Evolutionary conservation across 2,888 invertebrate species (phyloP).

Genomic region (Spilosoma lubricipeda): DNA sequence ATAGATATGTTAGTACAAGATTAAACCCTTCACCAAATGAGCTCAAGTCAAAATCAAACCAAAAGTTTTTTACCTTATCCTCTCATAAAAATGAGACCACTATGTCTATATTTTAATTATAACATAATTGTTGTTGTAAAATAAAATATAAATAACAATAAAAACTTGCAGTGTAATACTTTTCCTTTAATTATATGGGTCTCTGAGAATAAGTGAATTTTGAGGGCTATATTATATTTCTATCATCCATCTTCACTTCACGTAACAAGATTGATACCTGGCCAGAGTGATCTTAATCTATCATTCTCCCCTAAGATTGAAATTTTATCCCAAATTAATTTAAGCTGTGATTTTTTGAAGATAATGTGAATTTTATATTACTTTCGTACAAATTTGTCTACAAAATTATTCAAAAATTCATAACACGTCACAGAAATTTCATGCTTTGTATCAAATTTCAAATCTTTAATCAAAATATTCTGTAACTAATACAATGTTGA

Average conservation of each 20-base stretch:
- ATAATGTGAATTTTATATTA: slow-evolving; percentile 8
- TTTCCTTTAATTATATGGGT: not conserved
- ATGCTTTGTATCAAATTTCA: not conserved
- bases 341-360: slow-evolving; percentile 6
- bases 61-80: not conserved
- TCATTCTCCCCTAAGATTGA: not conserved
- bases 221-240: slow-evolving; percentile 1
- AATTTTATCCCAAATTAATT: slow-evolving; percentile 12
- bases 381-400: not conserved
- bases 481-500: not conserved
- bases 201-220: slow-evolving; percentile 2
- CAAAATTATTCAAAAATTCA: not conserved
- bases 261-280: slow-evolving; percentile 11
- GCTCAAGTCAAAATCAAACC: not conserved
- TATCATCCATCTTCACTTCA: slow-evolving; percentile 7
- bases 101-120: not conserved
- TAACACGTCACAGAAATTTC: not conserved
- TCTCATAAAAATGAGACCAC: not conserved
- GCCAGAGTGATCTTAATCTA: slow-evolving; percentile 13
- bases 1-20: too few relatives aligned
- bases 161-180: not conserved
- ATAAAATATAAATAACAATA: not conserved
- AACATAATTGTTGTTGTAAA: not conserved
- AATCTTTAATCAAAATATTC: not conserved
- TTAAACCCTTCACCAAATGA: too few relatives aligned